These are phyloP conservation scores for Glyphotaelius pellucidus DNA, from an alignment of 2,888 invertebrate species.

Conservation along the genomic window DNA sequence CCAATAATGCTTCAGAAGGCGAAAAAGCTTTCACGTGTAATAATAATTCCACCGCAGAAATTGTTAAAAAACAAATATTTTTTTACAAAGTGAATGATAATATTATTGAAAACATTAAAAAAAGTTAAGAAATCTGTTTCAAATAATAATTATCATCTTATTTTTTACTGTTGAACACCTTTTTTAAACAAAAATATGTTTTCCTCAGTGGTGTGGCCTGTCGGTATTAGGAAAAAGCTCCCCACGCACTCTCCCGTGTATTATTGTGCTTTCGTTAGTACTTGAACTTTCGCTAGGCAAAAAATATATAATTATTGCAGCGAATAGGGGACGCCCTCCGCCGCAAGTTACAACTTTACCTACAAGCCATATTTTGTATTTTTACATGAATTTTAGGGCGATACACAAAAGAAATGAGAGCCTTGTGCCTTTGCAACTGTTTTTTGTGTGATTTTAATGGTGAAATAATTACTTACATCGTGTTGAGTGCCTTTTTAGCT, in stretches of 20 bases:
- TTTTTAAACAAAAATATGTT: not conserved
- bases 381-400: slow-evolving; percentile 20
- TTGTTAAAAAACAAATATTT: too few species aligned
- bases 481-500: not conserved
- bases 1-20: too few species aligned
- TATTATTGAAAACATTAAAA: too few species aligned
- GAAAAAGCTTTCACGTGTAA: too few species aligned
- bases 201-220: not conserved
- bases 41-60: too few species aligned
- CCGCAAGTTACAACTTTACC: slow-evolving; percentile 15
- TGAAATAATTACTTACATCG: not conserved
- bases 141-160: too few species aligned
- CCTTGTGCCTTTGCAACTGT: slow-evolving; percentile 13
- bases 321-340: slow-evolving; percentile 10
- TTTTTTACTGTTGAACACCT: not conserved
- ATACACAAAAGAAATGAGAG: not conserved
- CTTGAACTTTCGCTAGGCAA: slow-evolving; percentile 54
- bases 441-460: not conserved
- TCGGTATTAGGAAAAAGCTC: not conserved
- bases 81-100: too few species aligned
- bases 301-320: slow-evolving; percentile 46
- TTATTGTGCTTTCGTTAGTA: slow-evolving; percentile 59
- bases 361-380: slow-evolving; percentile 2
- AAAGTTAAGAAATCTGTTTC: too few species aligned
- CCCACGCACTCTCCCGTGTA: slow-evolving; percentile 45